A percentile compares a stretch with the other conserved stretches of the same genome.
These are phyloP conservation scores for Eurosta solidaginis DNA, from an alignment of 1,140 invertebrate genomes.

Conservation along the genomic window DNA sequence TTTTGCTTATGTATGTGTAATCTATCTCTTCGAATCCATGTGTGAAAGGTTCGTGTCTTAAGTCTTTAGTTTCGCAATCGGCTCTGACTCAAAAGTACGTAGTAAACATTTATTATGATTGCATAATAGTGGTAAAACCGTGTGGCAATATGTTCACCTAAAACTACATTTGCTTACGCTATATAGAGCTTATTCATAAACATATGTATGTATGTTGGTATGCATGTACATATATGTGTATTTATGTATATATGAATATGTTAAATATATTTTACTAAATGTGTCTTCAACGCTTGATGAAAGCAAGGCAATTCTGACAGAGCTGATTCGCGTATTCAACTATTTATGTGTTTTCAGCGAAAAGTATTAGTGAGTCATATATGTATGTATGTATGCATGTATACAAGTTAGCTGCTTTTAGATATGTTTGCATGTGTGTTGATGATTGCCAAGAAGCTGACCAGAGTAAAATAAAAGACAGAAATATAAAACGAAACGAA, in stretches of 20 bases:
- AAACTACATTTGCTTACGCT: background rate
- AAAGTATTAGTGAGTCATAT: constrained; percentile 2
- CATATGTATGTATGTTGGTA: too few species aligned
- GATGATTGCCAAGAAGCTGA: background rate
- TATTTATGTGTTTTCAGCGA: background rate
- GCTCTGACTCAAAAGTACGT: background rate
- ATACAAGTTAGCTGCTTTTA: too few species aligned
- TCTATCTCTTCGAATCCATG: background rate
- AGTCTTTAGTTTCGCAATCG: constrained; percentile 5
- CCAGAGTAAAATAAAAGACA: background rate
- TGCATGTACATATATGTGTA: too few species aligned
- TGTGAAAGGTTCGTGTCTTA: background rate
- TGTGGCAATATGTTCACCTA: background rate
- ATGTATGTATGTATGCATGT: background rate
- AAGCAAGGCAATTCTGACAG: background rate
- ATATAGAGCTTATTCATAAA: background rate
- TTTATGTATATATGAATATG: background rate
- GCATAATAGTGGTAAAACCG: background rate
- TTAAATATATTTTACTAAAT: background rate
- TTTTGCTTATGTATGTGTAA: background rate
- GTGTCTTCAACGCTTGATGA: background rate
- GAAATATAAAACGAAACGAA: background rate
- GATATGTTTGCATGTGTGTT: background rate
- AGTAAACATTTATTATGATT: background rate
- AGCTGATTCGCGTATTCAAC: background rate